Conservation (phyloP, 2,888 invertebrate species). For the Paralinhomoeus sp. region DNA sequence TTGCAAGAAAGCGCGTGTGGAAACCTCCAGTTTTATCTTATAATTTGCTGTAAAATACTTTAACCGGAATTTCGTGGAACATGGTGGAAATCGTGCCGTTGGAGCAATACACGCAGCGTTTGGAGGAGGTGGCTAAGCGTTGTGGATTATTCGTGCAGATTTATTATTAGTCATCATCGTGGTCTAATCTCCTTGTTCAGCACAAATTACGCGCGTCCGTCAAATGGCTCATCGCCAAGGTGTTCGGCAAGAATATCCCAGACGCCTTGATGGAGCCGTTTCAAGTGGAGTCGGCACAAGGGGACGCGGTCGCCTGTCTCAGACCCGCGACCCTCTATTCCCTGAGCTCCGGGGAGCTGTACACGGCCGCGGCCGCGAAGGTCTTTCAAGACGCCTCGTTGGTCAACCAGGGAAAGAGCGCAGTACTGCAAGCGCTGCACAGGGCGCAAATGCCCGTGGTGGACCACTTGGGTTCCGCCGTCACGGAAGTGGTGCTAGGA, state of each 20-base stretch:
- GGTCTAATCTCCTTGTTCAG: constrained; percentile 3
- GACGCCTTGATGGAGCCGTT: constrained; percentile 8
- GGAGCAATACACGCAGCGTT: no score
- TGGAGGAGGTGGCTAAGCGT: no score
- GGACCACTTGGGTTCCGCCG: no score
- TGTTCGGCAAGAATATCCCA: constrained; percentile 19
- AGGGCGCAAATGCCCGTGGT: constrained; percentile 25
- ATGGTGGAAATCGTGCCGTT: no score
- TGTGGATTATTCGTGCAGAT: no score
- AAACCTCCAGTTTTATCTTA: no score
- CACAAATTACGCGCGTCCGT: constrained; percentile 21
- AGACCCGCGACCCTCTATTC: constrained; percentile 6
- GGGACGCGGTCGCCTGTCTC: no score
- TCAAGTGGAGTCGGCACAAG: not conserved
- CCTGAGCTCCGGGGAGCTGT: constrained; percentile 25
- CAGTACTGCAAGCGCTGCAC: constrained; percentile 28
- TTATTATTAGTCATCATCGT: no score
- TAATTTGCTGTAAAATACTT: no score
- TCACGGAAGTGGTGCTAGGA: constrained; percentile 27
- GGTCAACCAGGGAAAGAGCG: not conserved
- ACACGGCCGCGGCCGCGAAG: constrained; percentile 28
- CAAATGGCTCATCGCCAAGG: constrained; percentile 20
- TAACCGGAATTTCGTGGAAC: no score
- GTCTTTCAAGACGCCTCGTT: constrained; percentile 24
- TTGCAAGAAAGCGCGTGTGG: no score